Percentiles rank a stretch among this genome's conserved stretches.
Conservation (phyloP, 2,888 invertebrate genomes). For the Odiellus spinosus region DNA sequence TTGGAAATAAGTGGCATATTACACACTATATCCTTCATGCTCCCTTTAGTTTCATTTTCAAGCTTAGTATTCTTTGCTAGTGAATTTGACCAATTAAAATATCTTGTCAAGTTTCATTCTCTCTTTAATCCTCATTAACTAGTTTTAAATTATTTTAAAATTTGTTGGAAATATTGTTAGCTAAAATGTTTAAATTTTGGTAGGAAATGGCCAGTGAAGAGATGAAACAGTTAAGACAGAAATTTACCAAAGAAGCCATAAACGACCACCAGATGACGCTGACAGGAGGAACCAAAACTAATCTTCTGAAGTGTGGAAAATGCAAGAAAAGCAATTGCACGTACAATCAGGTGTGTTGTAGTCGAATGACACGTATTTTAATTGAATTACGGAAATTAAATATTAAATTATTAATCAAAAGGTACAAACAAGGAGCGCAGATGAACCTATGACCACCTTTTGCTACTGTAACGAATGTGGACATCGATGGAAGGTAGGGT, state of each 20-base stretch:
- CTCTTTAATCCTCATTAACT: no score
- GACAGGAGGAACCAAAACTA: constrained; percentile 80
- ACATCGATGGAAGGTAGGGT: constrained; percentile 74
- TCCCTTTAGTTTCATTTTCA: no score
- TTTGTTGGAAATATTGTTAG: constrained; percentile 3
- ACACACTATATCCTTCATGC: no score
- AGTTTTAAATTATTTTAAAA: no score
- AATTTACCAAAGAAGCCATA: constrained; percentile 92
- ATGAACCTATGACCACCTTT: constrained; percentile 99
- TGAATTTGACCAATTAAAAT: no score
- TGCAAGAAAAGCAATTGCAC: constrained; percentile 95
- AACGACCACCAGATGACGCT: constrained; percentile 94
- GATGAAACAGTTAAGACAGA: constrained; percentile 81
- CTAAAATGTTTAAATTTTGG: no score
- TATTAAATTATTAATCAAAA: constrained; percentile 21
- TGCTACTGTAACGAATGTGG: constrained; percentile 95
- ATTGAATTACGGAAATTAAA: no score
- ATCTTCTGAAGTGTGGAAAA: constrained; percentile 91
- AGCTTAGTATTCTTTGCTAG: no score
- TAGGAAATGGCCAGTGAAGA: constrained; percentile 97
- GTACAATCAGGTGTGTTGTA: constrained; percentile 73
- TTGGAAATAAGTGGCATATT: no score
- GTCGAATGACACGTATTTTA: no score
- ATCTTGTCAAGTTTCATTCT: no score
- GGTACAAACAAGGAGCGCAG: constrained; percentile 92